Evolutionary conservation across 2,113 vertebrate species (phyloP).

Genomic region (Leptocoma aspasia): DNA sequence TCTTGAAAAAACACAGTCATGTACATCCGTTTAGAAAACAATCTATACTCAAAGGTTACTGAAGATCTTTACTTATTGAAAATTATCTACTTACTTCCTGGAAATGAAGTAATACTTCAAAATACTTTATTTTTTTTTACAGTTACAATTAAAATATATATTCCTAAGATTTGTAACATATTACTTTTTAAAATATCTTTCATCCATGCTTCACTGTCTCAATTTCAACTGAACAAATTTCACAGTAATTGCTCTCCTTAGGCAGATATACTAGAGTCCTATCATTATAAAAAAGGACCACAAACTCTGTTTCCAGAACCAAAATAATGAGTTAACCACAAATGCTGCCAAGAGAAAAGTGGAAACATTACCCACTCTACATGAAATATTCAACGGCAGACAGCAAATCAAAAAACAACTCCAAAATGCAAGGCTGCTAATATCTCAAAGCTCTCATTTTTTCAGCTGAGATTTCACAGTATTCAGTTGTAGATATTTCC

Average conservation of each 20-base stretch:
- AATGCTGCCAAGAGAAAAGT: neutral
- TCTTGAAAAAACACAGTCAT: neutral
- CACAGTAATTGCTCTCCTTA: neutral
- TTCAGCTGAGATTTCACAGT: neutral
- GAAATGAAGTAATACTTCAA: neutral
- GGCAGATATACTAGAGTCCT: neutral
- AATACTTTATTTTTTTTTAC: neutral
- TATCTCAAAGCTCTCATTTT: neutral
- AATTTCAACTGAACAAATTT: neutral
- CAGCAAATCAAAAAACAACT: neutral
- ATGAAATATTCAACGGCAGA: neutral
- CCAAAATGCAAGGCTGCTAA: neutral
- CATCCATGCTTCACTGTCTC: neutral
- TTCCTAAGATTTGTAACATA: neutral
- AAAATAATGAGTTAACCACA: neutral
- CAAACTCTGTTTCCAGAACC: neutral
- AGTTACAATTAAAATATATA: neutral
- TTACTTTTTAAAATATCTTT: neutral
- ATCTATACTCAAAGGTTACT: neutral
- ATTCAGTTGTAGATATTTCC: neutral
- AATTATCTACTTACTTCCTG: neutral
- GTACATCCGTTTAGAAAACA: neutral
- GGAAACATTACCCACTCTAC: neutral
- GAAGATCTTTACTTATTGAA: neutral
- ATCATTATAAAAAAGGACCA: neutral